These are phyloP conservation scores for Myotis pilosus DNA, from an alignment of 2,797 vertebrate genomes.

Conservation along the genomic window DNA sequence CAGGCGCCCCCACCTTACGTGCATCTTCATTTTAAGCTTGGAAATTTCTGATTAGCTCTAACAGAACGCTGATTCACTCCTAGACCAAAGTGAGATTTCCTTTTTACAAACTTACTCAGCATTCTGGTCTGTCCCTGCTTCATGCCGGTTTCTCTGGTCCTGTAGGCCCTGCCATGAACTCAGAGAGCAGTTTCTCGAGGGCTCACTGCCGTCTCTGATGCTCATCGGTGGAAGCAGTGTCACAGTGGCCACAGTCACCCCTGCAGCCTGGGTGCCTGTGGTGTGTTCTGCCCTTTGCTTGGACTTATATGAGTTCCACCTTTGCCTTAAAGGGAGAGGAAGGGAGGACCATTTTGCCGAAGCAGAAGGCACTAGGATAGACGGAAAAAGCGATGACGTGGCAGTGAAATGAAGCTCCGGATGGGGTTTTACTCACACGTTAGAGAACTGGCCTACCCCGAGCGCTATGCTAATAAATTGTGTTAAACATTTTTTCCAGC, in stretches of 20 bases:
- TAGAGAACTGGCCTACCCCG: background rate
- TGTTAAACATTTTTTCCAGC: background rate
- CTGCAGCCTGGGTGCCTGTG: background rate
- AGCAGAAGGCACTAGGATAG: background rate
- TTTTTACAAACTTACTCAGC: background rate
- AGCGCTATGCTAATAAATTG: background rate
- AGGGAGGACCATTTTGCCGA: background rate
- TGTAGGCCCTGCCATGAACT: background rate
- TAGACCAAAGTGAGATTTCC: background rate
- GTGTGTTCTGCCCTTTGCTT: background rate
- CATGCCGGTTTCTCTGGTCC: background rate
- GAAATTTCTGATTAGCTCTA: background rate
- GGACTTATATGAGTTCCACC: background rate
- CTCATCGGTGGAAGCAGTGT: background rate
- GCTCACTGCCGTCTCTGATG: background rate
- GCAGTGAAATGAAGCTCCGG: background rate
- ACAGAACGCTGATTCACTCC: background rate
- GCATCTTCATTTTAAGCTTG: background rate
- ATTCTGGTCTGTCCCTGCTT: background rate
- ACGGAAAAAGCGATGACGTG: background rate
- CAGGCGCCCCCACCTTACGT: background rate
- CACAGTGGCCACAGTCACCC: background rate
- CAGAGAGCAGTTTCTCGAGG: background rate
- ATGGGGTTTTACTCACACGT: background rate
- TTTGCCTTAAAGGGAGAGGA: background rate